Conservation (phyloP, 2,113 vertebrate species). For the Micronisus gabar region DNA sequence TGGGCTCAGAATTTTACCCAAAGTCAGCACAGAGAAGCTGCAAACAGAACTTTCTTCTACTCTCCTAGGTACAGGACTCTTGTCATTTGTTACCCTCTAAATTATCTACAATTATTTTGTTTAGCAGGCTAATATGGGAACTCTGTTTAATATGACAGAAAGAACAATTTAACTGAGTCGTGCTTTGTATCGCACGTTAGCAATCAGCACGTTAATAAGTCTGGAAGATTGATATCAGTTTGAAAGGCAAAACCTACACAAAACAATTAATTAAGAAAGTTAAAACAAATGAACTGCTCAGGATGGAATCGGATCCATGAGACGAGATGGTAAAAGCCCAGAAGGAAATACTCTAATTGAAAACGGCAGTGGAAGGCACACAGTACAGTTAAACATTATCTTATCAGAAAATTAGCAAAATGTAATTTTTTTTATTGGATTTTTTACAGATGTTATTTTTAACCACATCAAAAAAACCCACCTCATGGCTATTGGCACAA, state of each 20-base stretch:
- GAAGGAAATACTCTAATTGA: constrained; percentile 79
- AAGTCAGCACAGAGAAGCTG: not conserved
- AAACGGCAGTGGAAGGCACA: constrained; percentile 68
- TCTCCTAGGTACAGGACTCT: not conserved
- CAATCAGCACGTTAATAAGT: constrained; percentile 73
- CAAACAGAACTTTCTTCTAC: not conserved
- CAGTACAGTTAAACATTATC: constrained; percentile 74
- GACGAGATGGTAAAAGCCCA: constrained; percentile 72
- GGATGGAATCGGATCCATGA: constrained; percentile 70
- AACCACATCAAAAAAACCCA: constrained; percentile 82
- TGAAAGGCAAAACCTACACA: constrained; percentile 78
- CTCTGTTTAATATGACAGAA: constrained; percentile 61
- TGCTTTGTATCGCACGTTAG: constrained; percentile 53
- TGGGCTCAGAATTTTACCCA: not conserved
- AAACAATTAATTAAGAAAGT: constrained; percentile 83
- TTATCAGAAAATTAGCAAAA: constrained; percentile 87
- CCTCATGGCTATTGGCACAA: constrained; percentile 82
- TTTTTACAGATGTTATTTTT: constrained; percentile 85
- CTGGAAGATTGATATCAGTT: constrained; percentile 74
- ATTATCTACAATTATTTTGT: constrained; percentile 58
- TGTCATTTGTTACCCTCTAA: constrained; percentile 52
- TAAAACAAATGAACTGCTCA: constrained; percentile 78
- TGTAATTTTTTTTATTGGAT: constrained; percentile 82
- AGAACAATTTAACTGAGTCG: constrained; percentile 53
- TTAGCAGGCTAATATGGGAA: constrained; percentile 35